A percentile compares a stretch with the other conserved stretches of the same genome.
Conservation (phyloP, 2,113 vertebrate genomes). For the Emydocephalus ijimae region DNA sequence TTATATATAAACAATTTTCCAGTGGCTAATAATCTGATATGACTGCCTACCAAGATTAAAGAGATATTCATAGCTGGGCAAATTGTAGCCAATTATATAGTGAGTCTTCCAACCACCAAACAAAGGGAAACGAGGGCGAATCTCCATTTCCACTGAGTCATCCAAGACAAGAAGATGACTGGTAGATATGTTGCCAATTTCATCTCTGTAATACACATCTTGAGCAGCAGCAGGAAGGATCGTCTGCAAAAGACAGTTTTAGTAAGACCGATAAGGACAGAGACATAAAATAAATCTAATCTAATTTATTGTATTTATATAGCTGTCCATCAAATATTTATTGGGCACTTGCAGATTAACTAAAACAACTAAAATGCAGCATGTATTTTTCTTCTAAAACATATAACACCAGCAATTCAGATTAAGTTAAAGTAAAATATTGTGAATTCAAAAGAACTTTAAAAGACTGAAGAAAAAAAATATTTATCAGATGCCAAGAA, state of each 20-base stretch:
- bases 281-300: constrained; percentile 13
- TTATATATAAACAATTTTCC: background rate
- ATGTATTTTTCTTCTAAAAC: background rate
- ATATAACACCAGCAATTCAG: background rate
- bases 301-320: background rate
- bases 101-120: constrained; percentile 99
- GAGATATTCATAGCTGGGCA: constrained; percentile 98
- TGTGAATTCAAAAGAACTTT: background rate
- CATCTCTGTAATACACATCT: constrained; percentile 96
- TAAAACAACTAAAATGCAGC: background rate
- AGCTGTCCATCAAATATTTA: background rate
- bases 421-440: background rate
- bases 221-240: constrained; percentile 97
- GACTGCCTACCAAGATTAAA: constrained; percentile 86
- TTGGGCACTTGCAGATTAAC: background rate
- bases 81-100: constrained; percentile 95
- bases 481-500: background rate
- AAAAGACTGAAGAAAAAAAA: background rate
- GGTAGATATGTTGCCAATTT: constrained; percentile 98
- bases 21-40: background rate
- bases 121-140: constrained; percentile 92
- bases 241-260: constrained; percentile 73
- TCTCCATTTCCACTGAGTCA: constrained; percentile 96
- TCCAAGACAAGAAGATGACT: constrained; percentile 94
- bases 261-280: background rate